Evolutionary conservation across 2,113 vertebrate genomes (phyloP).

Genomic region (Melanerpes formicivorus): DNA sequence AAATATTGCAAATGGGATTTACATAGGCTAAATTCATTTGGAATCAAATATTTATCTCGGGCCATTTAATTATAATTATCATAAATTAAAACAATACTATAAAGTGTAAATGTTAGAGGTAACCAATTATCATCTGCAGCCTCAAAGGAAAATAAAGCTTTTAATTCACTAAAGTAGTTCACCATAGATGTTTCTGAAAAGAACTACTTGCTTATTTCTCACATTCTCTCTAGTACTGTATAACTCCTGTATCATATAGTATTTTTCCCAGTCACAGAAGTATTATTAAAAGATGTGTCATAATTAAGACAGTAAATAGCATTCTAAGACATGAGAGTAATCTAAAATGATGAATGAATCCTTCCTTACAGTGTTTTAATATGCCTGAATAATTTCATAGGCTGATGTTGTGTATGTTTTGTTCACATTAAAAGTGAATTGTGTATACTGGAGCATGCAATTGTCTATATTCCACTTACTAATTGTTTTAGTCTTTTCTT

Average conservation of each 20-base stretch:
- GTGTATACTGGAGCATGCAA: not conserved
- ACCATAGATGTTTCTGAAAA: not conserved
- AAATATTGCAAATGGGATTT: not conserved
- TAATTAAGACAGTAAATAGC: slow-evolving; percentile 11
- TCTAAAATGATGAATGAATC: not conserved
- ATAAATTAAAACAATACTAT: slow-evolving; percentile 18
- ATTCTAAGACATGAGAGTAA: not conserved
- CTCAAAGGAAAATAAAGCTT: not conserved
- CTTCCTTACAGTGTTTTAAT: not conserved
- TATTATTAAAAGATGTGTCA: not conserved
- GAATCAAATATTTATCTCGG: not conserved
- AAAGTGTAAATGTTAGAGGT: not conserved
- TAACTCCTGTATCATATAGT: not conserved
- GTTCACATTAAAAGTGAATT: not conserved
- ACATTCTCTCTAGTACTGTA: not conserved
- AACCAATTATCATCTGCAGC: not conserved
- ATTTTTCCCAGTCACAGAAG: not conserved
- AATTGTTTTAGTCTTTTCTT: not conserved
- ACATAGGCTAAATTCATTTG: not conserved
- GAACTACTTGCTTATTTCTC: not conserved
- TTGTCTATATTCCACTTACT: not conserved
- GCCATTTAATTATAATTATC: not conserved
- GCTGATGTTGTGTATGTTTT: not conserved
- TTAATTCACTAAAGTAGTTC: not conserved
- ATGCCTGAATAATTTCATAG: not conserved